Base-by-base conservation (phyloP, 2,113 vertebrate genomes). In the Antigone vipio region DNA sequence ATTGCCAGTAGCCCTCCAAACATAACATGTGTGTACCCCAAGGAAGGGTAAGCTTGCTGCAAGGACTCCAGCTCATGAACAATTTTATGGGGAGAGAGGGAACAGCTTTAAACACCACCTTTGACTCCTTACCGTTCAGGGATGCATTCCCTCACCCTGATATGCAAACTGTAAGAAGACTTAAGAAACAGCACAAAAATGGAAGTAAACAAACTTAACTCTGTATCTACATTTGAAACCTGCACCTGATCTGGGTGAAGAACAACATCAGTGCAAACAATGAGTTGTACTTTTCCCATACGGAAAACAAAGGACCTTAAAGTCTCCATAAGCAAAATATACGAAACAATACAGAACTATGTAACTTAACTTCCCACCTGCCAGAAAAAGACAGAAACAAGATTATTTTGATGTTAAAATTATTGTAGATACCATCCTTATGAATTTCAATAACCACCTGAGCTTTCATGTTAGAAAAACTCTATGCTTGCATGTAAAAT, bases 11-110 rank as follows among this genome's bases (percentile, higher is more conserved):
- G 49, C 49, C 6, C 0, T 38, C 11, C 56, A 60, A 58, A 42
- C 12, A 15, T 42, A 20, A 38, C 11, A 8, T 1, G 13, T 6
- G 11, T 1, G 11, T 6, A 38, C 9, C 50, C 38, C 4, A 3
- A 11, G 15, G 55, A 79, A 74, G 29, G 13, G 15, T 38, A 75
- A 59, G 23, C 47, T 38, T 24, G 8, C 38, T 68, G 42, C 5
- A 5, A 68, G 21, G 20, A 32, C 32, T 23, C 53, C 42, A 73
- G 55, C 40, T 77, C 34, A 56, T 44, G 6, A 38, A 32, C 0
- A 2, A 27, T 23, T 60, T 82, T 47, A 22, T 1, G 7, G 27
- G 15, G 29, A 71, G 21, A 34, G 4, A 19, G 4, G 11, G 47
- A 67, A 56, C 20, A 66, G 52, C 32, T 50, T 59, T 13, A 66